These are phyloP conservation scores for Aurelia aurita DNA, from an alignment of 30 jellyfish, hydroid and myxozoan species.

Conservation along the genomic window DNA sequence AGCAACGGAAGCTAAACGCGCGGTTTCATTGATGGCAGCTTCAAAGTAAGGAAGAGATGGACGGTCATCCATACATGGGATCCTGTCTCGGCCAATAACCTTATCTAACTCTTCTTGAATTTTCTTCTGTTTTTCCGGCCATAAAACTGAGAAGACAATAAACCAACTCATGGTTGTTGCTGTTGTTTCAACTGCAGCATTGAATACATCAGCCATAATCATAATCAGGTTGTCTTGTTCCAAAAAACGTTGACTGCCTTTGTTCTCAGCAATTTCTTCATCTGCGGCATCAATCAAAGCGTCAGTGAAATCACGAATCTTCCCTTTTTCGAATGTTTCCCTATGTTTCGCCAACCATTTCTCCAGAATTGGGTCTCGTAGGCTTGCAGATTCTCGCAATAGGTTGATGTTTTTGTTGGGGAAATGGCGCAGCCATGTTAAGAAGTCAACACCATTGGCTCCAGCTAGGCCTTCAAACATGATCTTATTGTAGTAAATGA, in stretches of 20 bases:
- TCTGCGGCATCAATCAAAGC: slow-evolving; percentile 68
- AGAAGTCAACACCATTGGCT: slow-evolving; percentile 61
- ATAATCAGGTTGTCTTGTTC: slow-evolving; percentile 52
- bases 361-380: slow-evolving; percentile 74
- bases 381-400: slow-evolving; percentile 49
- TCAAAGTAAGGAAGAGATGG: slow-evolving; percentile 66
- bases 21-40: slow-evolving; percentile 76
- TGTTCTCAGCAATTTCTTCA: slow-evolving; percentile 57
- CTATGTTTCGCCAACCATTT: slow-evolving; percentile 61
- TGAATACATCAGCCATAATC: slow-evolving; percentile 77
- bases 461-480: slow-evolving; percentile 71
- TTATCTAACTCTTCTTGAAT: slow-evolving; percentile 58
- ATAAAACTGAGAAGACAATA: slow-evolving; percentile 58
- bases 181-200: slow-evolving; percentile 82
- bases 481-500: slow-evolving; percentile 37
- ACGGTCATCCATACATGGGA: slow-evolving; percentile 62
- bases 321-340: slow-evolving; percentile 54
- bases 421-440: slow-evolving; percentile 56
- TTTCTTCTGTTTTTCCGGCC: slow-evolving; percentile 71
- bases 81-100: slow-evolving; percentile 64
- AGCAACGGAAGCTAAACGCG: slow-evolving; percentile 78
- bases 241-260: slow-evolving; percentile 32
- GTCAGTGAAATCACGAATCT: slow-evolving; percentile 73
- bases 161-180: slow-evolving; percentile 77
- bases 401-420: slow-evolving; percentile 60